These are phyloP conservation scores for Delphinapterus leucas DNA, from an alignment of 2,113 vertebrate genomes.

Conservation along the genomic window DNA sequence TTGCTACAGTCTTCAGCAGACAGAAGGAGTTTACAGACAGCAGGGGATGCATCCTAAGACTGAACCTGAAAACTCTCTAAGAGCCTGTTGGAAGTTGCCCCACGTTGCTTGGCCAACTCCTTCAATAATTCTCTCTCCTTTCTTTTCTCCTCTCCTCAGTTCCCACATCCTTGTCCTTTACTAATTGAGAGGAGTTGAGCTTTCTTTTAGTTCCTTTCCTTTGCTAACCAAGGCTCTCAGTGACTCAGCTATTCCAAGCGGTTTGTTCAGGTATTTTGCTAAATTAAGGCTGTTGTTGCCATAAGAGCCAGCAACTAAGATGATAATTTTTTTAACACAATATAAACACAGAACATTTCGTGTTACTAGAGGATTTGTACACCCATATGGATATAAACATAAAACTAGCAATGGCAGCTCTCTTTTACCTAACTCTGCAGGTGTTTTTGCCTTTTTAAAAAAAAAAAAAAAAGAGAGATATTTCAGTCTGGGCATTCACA, in stretches of 20 bases:
- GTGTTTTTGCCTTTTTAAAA: not conserved
- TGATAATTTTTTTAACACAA: not conserved
- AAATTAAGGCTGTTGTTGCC: not conserved
- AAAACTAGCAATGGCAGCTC: not conserved
- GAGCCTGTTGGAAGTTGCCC: not conserved
- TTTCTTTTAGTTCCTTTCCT: not conserved
- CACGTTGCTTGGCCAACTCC: not conserved
- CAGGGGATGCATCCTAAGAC: not conserved
- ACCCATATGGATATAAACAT: not conserved
- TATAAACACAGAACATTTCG: not conserved
- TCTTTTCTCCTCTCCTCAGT: not conserved
- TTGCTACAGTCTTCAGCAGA: not conserved
- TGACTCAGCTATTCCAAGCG: conserved; percentile 13
- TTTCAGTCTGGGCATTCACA: not conserved
- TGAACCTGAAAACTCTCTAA: not conserved
- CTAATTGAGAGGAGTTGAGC: not conserved
- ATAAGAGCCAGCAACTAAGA: not conserved
- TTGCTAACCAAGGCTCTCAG: not conserved
- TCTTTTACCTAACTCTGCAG: not conserved
- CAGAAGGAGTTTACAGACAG: not conserved
- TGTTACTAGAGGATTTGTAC: not conserved
- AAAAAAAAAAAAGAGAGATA: not conserved
- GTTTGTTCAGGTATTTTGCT: conserved; percentile 6
- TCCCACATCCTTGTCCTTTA: not conserved
- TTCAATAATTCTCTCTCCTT: not conserved